A percentile compares a stretch with the other conserved stretches of the same genome.
Conservation (phyloP, 2,113 vertebrate species). For the Passer montanus region DNA sequence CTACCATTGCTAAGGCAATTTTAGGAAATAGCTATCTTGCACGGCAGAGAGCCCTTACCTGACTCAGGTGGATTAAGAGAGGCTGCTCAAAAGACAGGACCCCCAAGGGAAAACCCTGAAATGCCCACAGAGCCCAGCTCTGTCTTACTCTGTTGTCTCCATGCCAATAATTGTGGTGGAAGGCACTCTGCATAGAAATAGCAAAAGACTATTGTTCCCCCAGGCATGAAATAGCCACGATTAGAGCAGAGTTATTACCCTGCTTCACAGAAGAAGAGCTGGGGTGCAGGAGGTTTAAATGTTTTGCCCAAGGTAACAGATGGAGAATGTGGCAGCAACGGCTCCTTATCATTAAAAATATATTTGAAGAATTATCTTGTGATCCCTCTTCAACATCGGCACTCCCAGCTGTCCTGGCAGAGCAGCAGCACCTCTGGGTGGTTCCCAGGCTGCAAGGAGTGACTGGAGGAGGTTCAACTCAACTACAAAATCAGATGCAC, state of each 20-base stretch:
- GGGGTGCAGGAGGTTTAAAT: background rate
- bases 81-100: background rate
- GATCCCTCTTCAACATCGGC: background rate
- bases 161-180: background rate
- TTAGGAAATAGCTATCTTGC: background rate
- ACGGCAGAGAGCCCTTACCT: background rate
- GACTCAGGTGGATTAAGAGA: background rate
- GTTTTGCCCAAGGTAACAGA: constrained; percentile 35
- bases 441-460: background rate
- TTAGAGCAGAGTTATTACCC: constrained; percentile 23
- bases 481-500: background rate
- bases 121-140: background rate
- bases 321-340: background rate
- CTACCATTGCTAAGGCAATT: background rate
- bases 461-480: background rate
- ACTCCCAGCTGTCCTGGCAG: background rate
- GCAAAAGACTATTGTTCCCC: background rate
- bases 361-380: background rate
- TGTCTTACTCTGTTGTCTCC: background rate
- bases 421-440: background rate
- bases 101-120: background rate
- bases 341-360: background rate
- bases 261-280: background rate
- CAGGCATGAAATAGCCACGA: background rate
- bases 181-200: constrained; percentile 30